Conservation (phyloP, 2,113 vertebrate species). For the Athene noctua region DNA sequence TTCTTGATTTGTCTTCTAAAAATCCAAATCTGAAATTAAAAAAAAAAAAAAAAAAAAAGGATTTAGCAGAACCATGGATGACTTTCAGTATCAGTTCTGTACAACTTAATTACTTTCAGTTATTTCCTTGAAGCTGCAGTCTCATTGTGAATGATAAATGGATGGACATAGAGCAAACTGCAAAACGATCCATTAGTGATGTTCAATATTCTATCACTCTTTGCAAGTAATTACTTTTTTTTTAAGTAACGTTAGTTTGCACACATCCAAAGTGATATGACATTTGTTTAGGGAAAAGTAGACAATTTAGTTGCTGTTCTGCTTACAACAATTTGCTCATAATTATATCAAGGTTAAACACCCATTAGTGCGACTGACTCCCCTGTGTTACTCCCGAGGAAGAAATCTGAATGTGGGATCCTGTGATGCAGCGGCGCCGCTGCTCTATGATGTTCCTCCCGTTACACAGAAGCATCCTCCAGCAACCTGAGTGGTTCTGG, state of each 20-base stretch:
- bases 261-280: neutral
- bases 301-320: neutral
- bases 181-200: neutral
- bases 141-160: neutral
- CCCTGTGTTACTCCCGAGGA: neutral
- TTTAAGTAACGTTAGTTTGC: neutral
- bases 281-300: neutral
- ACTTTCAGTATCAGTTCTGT: neutral
- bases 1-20: neutral
- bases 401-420: neutral
- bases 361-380: neutral
- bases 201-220: neutral
- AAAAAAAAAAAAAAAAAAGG: neutral
- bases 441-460: neutral
- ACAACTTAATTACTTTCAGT: neutral
- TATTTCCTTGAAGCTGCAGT: neutral
- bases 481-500: neutral
- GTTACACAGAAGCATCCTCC: neutral
- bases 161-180: neutral
- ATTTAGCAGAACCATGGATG: neutral
- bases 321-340: neutral
- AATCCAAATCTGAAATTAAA: neutral
- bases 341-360: neutral
- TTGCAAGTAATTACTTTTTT: slow-evolving; percentile 4
- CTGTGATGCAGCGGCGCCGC: neutral